These are phyloP conservation scores for Rhagologus leucostigma DNA, from an alignment of 2,113 vertebrate species.

Conservation along the genomic window DNA sequence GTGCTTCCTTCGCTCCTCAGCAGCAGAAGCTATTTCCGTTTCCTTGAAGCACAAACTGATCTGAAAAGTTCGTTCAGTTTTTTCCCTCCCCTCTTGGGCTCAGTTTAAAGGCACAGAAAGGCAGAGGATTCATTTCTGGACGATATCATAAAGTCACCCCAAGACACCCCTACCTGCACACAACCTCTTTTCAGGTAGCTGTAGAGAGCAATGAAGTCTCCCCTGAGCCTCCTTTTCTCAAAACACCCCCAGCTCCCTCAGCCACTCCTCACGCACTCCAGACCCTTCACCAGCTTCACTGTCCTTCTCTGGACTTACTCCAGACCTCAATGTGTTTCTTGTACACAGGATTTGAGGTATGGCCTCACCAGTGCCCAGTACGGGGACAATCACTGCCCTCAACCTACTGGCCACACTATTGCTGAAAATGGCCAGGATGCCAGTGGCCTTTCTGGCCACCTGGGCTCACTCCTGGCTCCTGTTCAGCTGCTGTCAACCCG, in stretches of 20 bases:
- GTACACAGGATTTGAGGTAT: accelerated
- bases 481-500: neutral
- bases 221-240: neutral
- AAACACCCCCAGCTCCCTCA: neutral
- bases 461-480: neutral
- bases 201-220: neutral
- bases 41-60: too few species aligned
- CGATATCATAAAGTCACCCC: too few species aligned
- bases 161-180: too few species aligned
- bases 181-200: neutral
- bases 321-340: neutral
- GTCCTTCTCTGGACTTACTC: neutral
- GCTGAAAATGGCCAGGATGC: neutral
- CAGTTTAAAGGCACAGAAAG: too few species aligned
- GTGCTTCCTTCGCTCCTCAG: too few species aligned
- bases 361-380: accelerated
- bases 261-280: neutral
- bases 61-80: too few species aligned
- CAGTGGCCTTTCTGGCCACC: neutral
- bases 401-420: neutral
- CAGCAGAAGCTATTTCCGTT: too few species aligned
- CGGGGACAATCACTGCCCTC: accelerated
- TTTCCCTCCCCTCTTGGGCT: too few species aligned
- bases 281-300: neutral
- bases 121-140: too few species aligned